Evolutionary conservation across 2,888 invertebrate species (phyloP).

Genomic region (Pseudeuparius sepicola): DNA sequence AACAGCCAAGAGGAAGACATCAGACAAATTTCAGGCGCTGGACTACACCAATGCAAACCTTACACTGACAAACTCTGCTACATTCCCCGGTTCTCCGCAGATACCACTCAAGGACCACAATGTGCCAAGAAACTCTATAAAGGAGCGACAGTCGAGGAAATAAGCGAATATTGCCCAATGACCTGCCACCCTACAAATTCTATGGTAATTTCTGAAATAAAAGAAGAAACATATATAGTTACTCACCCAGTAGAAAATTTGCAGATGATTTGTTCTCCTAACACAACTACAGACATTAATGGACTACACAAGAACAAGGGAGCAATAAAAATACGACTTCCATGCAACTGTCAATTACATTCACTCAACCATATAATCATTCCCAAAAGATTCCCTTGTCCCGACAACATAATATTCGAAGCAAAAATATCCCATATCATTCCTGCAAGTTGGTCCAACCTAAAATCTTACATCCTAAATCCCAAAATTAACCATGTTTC

Average conservation of each 20-base stretch:
- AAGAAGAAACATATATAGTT: slow-evolving; percentile 14
- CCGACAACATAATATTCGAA: not conserved
- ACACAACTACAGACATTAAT: not conserved
- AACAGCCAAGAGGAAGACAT: slow-evolving; percentile 6
- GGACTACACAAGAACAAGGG: slow-evolving; percentile 4
- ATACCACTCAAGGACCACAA: slow-evolving; percentile 13
- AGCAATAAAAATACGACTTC: slow-evolving; percentile 11
- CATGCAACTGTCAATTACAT: slow-evolving; percentile 15
- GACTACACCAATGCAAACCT: slow-evolving; percentile 18
- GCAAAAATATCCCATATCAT: slow-evolving; percentile 8
- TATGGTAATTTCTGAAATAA: slow-evolving; percentile 18
- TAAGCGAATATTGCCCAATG: slow-evolving; percentile 18
- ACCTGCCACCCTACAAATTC: slow-evolving; percentile 16
- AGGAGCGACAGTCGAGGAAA: slow-evolving; percentile 19
- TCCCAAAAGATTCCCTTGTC: slow-evolving; percentile 15
- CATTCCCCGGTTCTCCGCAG: slow-evolving; percentile 18
- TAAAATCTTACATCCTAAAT: slow-evolving; percentile 9
- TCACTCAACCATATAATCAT: slow-evolving; percentile 9
- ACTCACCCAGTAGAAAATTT: slow-evolving; percentile 16
- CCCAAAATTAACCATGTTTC: not conserved
- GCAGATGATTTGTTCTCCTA: slow-evolving; percentile 11
- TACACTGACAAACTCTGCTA: slow-evolving; percentile 18
- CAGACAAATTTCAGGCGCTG: slow-evolving; percentile 18
- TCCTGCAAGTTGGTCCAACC: slow-evolving; percentile 13
- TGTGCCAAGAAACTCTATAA: slow-evolving; percentile 18